Percentiles rank a stretch among this genome's conserved stretches.
Conservation (phyloP, 92 coral and sea anemone genomes). For the Muricea muricata region DNA sequence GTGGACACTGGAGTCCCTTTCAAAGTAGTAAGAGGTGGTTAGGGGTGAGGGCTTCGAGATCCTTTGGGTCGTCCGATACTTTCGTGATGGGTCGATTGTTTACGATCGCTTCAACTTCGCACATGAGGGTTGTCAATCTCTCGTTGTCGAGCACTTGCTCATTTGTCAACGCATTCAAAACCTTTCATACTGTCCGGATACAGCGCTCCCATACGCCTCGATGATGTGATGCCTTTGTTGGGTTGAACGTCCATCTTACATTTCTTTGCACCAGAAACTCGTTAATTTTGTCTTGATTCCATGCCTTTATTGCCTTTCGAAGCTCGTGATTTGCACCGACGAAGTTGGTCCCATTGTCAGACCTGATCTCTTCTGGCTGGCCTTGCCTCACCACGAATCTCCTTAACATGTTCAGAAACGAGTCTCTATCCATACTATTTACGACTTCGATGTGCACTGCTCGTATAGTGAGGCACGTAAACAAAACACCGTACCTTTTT, state of each 20-base stretch:
- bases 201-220: constrained; percentile 6
- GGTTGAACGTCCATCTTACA: neutral
- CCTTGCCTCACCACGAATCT: neutral
- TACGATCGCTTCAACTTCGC: constrained; percentile 30
- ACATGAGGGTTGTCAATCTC: constrained; percentile 11
- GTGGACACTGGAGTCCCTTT: constrained; percentile 4
- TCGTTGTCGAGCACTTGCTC: constrained; percentile 27
- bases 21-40: neutral
- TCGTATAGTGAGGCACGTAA: constrained; percentile 39
- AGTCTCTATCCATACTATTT: constrained; percentile 37
- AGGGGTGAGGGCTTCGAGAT: neutral
- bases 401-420: constrained; percentile 33
- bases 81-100: constrained; percentile 13
- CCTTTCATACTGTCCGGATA: constrained; percentile 7
- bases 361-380: neutral
- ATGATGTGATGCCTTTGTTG: neutral
- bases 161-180: constrained; percentile 10
- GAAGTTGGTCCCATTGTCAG: neutral
- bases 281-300: constrained; percentile 6
- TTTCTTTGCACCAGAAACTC: neutral
- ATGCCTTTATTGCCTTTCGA: constrained; percentile 31
- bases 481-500: constrained; percentile 41
- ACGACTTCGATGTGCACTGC: constrained; percentile 55
- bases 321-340: neutral
- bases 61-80: constrained; percentile 24